phyloP scores from a whole-genome alignment of 2,113 vertebrate species.

The Malurus alboscapulatus region DNA sequence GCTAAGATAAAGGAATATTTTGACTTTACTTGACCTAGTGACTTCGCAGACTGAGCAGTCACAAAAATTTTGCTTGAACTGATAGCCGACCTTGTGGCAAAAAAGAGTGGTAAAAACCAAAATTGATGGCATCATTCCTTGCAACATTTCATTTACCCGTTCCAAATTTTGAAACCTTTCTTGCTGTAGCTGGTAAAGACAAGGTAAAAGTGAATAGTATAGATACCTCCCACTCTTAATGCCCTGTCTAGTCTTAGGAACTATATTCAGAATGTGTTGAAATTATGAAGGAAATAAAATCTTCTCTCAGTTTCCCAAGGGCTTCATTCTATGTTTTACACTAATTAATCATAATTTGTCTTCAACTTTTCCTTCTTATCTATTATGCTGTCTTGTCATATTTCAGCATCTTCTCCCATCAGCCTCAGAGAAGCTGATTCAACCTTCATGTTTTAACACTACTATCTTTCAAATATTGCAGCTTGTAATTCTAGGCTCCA shows the following conservation, averaged over 20 bases:
- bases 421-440: neutral
- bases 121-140: neutral
- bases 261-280: neutral
- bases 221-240: neutral
- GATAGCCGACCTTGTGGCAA: neutral
- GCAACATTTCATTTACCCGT: neutral
- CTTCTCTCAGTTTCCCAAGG: neutral
- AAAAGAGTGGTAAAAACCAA: neutral
- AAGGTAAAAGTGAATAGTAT: neutral
- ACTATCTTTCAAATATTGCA: neutral
- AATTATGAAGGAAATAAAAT: neutral
- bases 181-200: neutral
- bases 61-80: neutral
- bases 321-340: neutral
- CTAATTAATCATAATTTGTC: constrained; percentile 9
- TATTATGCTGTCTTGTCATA: neutral
- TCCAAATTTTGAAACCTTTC: neutral
- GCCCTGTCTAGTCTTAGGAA: neutral
- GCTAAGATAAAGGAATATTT: neutral
- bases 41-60: neutral
- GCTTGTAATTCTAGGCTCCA: neutral
- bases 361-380: neutral
- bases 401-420: neutral
- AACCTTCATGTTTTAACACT: neutral
- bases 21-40: neutral